Percentiles rank a stretch among this genome's conserved stretches.
phyloP scores from a whole-genome alignment of 1,140 invertebrate species.

The Ganaspis sp. region DNA sequence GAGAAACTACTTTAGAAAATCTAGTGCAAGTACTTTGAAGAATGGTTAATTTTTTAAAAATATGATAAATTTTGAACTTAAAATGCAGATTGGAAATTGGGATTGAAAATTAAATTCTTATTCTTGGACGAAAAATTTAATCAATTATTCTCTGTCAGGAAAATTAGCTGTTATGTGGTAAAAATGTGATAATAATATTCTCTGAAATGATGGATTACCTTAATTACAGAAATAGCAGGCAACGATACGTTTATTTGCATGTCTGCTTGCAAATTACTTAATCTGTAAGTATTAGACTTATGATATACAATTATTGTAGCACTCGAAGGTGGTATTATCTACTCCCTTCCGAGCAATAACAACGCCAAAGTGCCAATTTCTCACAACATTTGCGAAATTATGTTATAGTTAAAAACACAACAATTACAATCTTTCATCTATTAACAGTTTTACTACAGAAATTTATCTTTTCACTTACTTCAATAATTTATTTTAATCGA shows the following conservation, averaged over 20 bases:
- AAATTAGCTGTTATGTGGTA: not conserved
- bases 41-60: not conserved
- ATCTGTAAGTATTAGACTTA: not conserved
- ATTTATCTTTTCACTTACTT: too few relatives aligned
- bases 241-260: constrained; percentile 6
- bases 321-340: not conserved
- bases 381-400: not conserved
- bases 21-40: too few relatives aligned
- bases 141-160: not conserved
- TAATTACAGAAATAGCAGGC: not conserved
- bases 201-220: not conserved
- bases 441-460: not conserved
- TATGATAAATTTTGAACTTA: not conserved
- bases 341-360: not conserved
- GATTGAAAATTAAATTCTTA: too few relatives aligned
- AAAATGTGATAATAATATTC: not conserved
- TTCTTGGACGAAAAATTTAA: not conserved
- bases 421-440: not conserved
- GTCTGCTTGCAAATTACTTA: constrained; percentile 19
- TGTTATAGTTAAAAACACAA: not conserved
- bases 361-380: not conserved
- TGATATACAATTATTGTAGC: constrained; percentile 19
- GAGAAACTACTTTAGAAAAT: too few relatives aligned
- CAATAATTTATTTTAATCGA: too few relatives aligned
- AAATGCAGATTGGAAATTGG: not conserved